Percentiles rank a stretch among this genome's conserved stretches.
Evolutionary conservation across 2,797 vertebrate genomes (phyloP).

Genomic region (Sebastes oblongus): DNA sequence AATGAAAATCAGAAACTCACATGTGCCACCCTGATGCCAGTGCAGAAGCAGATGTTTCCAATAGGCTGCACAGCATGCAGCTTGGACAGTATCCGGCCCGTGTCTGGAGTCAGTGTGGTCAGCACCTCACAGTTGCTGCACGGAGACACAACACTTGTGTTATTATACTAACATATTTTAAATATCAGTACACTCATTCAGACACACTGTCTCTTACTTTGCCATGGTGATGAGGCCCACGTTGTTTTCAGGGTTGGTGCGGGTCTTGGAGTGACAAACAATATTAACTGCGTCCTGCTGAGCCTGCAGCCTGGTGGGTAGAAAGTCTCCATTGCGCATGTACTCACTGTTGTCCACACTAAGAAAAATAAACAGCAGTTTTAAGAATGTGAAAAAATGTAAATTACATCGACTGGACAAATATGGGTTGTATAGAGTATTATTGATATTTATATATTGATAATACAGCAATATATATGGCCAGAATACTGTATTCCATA

Average conservation of each 20-base stretch:
- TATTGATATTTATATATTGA: neutral
- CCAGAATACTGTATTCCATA: neutral
- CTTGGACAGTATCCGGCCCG: conserved; percentile 93
- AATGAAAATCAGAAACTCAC: conserved; percentile 77
- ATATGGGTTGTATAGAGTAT: neutral
- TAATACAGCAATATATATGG: neutral
- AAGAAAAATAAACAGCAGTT: conserved; percentile 61
- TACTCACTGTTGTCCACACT: conserved; percentile 98
- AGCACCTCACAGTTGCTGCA: conserved; percentile 94
- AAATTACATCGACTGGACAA: neutral
- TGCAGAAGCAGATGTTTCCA: conserved; percentile 94
- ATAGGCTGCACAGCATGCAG: conserved; percentile 92
- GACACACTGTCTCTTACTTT: conserved; percentile 80
- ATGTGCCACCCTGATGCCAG: conserved; percentile 93
- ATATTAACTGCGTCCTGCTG: conserved; percentile 97
- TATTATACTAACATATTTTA: neutral
- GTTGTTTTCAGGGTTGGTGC: conserved; percentile 95
- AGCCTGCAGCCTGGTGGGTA: conserved; percentile 93
- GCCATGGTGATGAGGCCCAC: conserved; percentile 96
- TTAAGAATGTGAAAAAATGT: conserved; percentile 15
- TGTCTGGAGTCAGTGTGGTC: conserved; percentile 94
- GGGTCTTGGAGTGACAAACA: conserved; percentile 95
- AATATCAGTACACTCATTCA: neutral
- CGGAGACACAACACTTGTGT: neutral
- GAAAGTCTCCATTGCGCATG: conserved; percentile 95